Evolutionary conservation across 2,113 vertebrate genomes (phyloP).

Genomic region (Hippopotamus amphibius): DNA sequence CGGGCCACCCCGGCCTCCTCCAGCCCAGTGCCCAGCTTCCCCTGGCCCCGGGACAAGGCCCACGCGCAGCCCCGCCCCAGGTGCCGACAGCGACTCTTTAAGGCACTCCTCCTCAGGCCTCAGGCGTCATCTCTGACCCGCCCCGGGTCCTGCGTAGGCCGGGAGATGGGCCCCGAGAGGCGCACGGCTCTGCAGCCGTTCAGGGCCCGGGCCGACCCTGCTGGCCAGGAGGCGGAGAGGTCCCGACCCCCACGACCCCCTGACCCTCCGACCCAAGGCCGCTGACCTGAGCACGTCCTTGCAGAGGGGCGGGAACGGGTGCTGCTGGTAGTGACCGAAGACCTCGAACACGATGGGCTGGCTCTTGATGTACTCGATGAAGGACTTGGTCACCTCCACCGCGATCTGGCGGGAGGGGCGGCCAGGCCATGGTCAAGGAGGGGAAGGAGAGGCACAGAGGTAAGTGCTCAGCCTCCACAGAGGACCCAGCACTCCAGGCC

Average conservation of each 20-base stretch:
- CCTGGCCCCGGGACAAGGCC: rapidly evolving
- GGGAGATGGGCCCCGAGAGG: rapidly evolving
- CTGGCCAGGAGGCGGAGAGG: not conserved
- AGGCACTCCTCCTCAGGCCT: too few relatives aligned
- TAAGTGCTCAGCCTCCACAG: rapidly evolving
- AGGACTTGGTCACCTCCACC: slow-evolving; percentile 97
- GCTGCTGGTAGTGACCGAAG: slow-evolving; percentile 98
- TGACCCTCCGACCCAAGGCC: rapidly evolving
- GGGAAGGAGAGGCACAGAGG: rapidly evolving
- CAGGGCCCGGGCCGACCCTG: rapidly evolving
- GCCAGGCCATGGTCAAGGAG: rapidly evolving
- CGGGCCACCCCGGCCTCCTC: too few relatives aligned
- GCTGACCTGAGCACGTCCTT: slow-evolving; percentile 95
- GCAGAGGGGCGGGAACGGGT: slow-evolving; percentile 95
- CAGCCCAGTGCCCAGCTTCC: not conserved
- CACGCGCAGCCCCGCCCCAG: rapidly evolving
- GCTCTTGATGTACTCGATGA: slow-evolving; percentile 96
- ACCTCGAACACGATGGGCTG: slow-evolving; percentile 99
- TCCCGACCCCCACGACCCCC: not conserved
- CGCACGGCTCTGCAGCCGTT: rapidly evolving
- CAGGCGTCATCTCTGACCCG: rapidly evolving
- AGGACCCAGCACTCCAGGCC: not conserved
- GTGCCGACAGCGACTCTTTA: not conserved
- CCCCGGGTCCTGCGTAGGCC: rapidly evolving
- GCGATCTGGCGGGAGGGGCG: slow-evolving; percentile 89